Evolutionary conservation across 2,888 invertebrate genomes (phyloP).

Genomic region (Torymus texanus): DNA sequence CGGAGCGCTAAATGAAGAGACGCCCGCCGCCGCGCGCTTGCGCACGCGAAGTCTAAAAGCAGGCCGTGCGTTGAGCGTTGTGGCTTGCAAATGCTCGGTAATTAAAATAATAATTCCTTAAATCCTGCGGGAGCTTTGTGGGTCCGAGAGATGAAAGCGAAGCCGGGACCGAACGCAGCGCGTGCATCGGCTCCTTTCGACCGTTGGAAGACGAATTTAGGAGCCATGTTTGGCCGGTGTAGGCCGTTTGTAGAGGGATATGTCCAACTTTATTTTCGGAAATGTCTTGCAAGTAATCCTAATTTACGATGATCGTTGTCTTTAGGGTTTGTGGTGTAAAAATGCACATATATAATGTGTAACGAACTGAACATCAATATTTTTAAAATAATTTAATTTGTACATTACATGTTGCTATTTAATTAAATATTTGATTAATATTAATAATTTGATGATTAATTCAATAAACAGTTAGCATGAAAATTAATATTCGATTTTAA

Average conservation of each 20-base stretch:
- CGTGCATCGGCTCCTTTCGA: neutral
- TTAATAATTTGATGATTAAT: too few relatives aligned
- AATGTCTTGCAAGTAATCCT: neutral
- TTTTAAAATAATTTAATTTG: too few relatives aligned
- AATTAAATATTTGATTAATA: too few relatives aligned
- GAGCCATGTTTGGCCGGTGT: neutral
- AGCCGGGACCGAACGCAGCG: neutral
- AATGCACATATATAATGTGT: too few relatives aligned
- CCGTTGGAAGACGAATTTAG: neutral
- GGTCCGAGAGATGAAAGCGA: constrained; percentile 27
- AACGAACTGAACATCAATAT: too few relatives aligned
- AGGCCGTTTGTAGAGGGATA: neutral
- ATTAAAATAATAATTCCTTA: constrained; percentile 56
- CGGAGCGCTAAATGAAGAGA: constrained; percentile 51
- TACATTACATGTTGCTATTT: too few relatives aligned
- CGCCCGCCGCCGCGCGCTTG: neutral
- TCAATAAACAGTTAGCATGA: too few relatives aligned
- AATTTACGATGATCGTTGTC: too few relatives aligned
- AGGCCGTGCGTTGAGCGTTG: neutral
- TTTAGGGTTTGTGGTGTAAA: too few relatives aligned
- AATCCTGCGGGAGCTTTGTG: constrained; percentile 18
- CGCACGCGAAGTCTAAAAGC: constrained; percentile 33
- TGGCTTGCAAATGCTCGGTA: constrained; percentile 41
- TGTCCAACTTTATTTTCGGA: neutral
- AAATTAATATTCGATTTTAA: too few relatives aligned